These are phyloP conservation scores for Pheosia tremula DNA, from an alignment of 2,888 invertebrate species.

Conservation along the genomic window DNA sequence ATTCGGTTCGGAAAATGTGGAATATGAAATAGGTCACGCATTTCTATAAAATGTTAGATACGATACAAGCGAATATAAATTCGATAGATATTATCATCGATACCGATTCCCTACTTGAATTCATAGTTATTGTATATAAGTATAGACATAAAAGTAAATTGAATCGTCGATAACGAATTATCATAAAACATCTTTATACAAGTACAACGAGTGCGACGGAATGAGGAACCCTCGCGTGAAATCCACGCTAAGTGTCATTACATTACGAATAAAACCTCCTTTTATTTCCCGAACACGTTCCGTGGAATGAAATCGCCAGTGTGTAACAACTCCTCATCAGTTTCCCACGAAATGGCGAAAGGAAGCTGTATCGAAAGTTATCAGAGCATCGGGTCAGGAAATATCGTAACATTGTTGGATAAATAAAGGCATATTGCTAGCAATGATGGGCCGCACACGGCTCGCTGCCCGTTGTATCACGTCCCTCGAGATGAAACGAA, in stretches of 20 bases:
- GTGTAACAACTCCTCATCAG: conserved; percentile 46
- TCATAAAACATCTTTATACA: conserved; percentile 26
- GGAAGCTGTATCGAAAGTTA: conserved; percentile 59
- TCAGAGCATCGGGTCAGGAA: conserved; percentile 60
- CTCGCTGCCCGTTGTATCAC: conserved; percentile 56
- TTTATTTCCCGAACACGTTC: conserved; percentile 53
- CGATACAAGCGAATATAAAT: not conserved
- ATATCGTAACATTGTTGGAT: conserved; percentile 65
- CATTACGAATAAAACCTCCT: conserved; percentile 43
- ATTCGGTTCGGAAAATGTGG: conserved; percentile 35
- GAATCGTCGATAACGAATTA: conserved; percentile 26
- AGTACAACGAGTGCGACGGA: conserved; percentile 20
- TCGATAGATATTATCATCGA: not conserved
- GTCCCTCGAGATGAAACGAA: conserved; percentile 67
- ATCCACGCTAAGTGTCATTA: conserved; percentile 42
- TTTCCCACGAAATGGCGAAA: conserved; percentile 44
- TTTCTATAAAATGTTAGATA: conserved; percentile 33
- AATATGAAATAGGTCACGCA: conserved; percentile 26
- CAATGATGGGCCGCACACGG: conserved; percentile 58
- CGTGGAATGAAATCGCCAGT: conserved; percentile 45
- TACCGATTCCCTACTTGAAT: not conserved
- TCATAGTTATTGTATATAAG: not conserved
- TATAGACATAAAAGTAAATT: conserved; percentile 11
- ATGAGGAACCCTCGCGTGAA: conserved; percentile 37
- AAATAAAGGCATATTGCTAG: conserved; percentile 69